Percentiles rank a stretch among this genome's conserved stretches.
phyloP scores from a whole-genome alignment of 2,888 invertebrate genomes.

The Allacma fusca region DNA sequence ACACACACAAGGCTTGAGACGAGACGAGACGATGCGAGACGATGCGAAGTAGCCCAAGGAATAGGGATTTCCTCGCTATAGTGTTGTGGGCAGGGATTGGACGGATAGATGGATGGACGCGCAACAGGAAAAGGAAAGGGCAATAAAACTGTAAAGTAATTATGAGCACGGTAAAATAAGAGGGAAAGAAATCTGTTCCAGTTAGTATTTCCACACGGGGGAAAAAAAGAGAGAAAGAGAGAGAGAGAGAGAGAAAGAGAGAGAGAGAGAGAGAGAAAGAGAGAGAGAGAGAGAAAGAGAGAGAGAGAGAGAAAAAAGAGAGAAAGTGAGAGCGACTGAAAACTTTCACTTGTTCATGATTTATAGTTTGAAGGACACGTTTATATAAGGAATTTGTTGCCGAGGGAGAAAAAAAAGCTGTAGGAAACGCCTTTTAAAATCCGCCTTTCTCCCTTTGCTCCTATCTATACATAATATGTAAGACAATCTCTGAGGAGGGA shows the following conservation, averaged over 20 bases:
- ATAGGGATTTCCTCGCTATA: no score
- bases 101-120: slow-evolving; percentile 14
- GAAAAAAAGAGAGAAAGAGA: background rate
- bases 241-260: background rate
- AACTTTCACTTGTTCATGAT: slow-evolving; percentile 35
- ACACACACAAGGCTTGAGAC: background rate
- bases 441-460: background rate
- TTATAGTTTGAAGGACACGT: slow-evolving; percentile 26
- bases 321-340: slow-evolving; percentile 17
- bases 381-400: slow-evolving; percentile 29
- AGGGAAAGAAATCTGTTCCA: slow-evolving; percentile 19
- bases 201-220: no score
- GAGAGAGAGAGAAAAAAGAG: background rate
- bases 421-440: slow-evolving; percentile 16
- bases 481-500: background rate
- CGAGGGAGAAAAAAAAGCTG: background rate
- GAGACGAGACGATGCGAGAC: background rate
- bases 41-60: no score
- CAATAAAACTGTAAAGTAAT: slow-evolving; percentile 35
- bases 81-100: background rate
- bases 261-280: background rate
- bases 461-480: no score
- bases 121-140: slow-evolving; percentile 26
- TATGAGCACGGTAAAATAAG: slow-evolving; percentile 27
- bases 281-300: background rate